Evolutionary conservation across 2,888 invertebrate species (phyloP), one percentile per base, ranked within the genome.

Genomic region (Ormia ochracea): DNA sequence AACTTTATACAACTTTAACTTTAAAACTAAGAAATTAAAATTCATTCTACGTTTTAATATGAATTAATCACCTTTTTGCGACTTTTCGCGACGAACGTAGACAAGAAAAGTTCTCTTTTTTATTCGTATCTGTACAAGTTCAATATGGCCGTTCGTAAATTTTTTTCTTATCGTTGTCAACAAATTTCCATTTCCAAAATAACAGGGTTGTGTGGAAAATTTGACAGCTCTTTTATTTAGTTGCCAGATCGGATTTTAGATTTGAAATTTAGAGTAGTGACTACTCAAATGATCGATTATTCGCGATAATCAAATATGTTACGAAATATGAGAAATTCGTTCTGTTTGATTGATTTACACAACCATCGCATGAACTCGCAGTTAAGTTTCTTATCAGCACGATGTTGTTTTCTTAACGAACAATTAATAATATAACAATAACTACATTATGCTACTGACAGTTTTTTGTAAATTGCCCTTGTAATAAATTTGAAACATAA

Each of bases 21-120:
- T 83, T 63, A 28, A 43, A 54, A 82, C 75, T 75, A 82, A 66
- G n/a, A 74, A 78, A 70, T 65, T 75, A 50, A 26, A 58, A 65
- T 74, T 63, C 43, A 56, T 79, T 81, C 61, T 74, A 77, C 77
- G 81, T 74, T 65, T 72, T 41, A 70, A 69, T 72, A 77, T 80
- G 52, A 78, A 83, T 82, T 84, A 83, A 83, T 83, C 83, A 83
- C 83, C 83, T 83, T 82, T 82, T 77, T 82, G 66, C 78, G 73
- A 82, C 77, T 83, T 81, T 80, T 82, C 81, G 81, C 82, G 82
- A 81, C 78, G 69, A 74, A 76, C 59, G 69, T 77, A 80, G 81
- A 82, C 78, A 76, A 78, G 81, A 82, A 83, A 83, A 81, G 56
- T 48, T 59, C 52, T 43, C 59, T 72, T 74, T 78, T 82, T 76